These are phyloP conservation scores for Numida meleagris DNA, from an alignment of 2,113 vertebrate genomes.

Conservation along the genomic window DNA sequence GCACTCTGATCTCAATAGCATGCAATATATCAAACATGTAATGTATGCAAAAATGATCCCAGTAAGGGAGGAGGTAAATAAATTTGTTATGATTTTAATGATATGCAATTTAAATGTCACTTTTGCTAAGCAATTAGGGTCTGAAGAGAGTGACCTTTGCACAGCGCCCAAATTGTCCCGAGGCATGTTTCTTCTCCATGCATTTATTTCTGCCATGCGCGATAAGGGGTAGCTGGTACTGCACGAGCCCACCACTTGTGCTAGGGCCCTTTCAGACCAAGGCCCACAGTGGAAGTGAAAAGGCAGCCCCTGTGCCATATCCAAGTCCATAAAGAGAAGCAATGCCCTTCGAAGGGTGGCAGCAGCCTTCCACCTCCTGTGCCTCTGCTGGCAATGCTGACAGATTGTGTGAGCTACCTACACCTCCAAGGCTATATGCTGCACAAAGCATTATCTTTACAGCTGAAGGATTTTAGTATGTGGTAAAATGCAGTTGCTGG, in stretches of 20 bases:
- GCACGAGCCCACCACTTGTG: constrained; percentile 9
- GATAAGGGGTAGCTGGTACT: constrained; percentile 23
- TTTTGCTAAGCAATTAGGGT: constrained; percentile 72
- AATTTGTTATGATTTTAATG: constrained; percentile 73
- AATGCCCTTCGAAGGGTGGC: constrained; percentile 12
- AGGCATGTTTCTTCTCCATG: constrained; percentile 59
- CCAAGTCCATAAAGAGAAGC: constrained; percentile 5
- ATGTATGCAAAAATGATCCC: constrained; percentile 72
- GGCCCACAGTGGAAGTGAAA: constrained; percentile 14
- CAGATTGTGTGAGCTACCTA: neutral
- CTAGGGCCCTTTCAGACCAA: neutral
- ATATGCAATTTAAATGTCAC: constrained; percentile 79
- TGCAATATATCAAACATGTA: constrained; percentile 52
- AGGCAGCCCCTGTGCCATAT: constrained; percentile 15
- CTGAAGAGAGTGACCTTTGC: constrained; percentile 73
- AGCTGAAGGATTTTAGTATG: constrained; percentile 27
- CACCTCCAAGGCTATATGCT: neutral
- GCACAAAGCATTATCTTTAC: neutral
- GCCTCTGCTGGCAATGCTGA: neutral
- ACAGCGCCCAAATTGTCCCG: constrained; percentile 57
- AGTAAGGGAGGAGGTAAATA: constrained; percentile 60
- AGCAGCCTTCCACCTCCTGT: constrained; percentile 3
- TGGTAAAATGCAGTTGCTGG: constrained; percentile 29
- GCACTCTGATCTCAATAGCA: constrained; percentile 61
- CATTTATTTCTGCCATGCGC: constrained; percentile 57